Evolutionary conservation across 2,888 invertebrate species (phyloP).

Genomic region (Acanthosepion pharaonis): DNA sequence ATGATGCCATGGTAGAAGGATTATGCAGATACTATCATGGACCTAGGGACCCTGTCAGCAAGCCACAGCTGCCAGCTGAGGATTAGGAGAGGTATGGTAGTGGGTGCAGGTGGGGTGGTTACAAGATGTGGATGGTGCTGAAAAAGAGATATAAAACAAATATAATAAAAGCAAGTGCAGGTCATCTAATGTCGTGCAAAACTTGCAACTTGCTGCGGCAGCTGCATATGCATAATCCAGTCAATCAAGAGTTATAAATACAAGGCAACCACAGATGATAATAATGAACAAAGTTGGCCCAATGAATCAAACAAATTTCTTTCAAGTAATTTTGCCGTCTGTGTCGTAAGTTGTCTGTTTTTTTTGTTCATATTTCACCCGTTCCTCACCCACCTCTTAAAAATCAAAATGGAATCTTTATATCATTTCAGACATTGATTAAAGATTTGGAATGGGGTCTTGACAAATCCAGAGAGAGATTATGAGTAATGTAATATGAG

Average conservation of each 20-base stretch:
- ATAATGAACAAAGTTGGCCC: not conserved
- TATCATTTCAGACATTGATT: not conserved
- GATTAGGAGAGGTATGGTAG: not conserved
- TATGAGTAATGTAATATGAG: not conserved
- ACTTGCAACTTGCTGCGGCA: not conserved
- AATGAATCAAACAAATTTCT: slow-evolving; percentile 9
- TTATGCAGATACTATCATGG: not conserved
- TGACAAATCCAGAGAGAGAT: not conserved
- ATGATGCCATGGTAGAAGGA: slow-evolving; percentile 18
- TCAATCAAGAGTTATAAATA: not conserved
- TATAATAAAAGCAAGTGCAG: not conserved
- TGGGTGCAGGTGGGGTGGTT: not conserved
- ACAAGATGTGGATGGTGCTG: not conserved
- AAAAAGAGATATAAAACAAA: not conserved
- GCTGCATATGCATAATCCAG: not conserved
- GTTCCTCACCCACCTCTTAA: not conserved
- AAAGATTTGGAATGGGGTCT: not conserved
- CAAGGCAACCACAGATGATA: not conserved
- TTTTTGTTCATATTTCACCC: too few relatives aligned
- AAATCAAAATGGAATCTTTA: not conserved
- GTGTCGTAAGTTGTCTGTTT: not conserved
- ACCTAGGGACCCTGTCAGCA: not conserved
- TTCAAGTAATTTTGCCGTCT: not conserved
- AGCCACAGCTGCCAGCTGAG: slow-evolving; percentile 33
- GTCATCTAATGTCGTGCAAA: not conserved